Base-by-base conservation (phyloP, 2,797 vertebrate species). In the Falco biarmicus region DNA sequence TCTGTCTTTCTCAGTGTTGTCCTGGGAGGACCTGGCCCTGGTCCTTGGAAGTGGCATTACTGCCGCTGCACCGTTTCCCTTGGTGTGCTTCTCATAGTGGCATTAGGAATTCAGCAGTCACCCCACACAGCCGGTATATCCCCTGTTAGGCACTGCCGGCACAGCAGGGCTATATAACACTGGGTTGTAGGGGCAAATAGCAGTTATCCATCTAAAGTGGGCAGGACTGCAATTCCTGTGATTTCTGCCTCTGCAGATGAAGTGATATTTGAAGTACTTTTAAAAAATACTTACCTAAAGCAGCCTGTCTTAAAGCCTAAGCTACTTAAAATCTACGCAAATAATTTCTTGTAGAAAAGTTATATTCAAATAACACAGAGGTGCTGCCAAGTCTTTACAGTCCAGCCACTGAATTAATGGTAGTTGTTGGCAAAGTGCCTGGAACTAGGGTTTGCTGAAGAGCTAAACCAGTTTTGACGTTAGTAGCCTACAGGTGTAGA, bases 321-420 rank as follows among this genome's bases (percentile, higher is more conserved):
- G 79, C 75, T 85, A 31, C 78, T 91, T 83, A 34, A 89, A 92
- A 57, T 87, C 60, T 54, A 94, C 71, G 91, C 92, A 96, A 92
- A 96, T 95, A 78, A 71, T 69, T 85, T 78, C 57, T 85, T 39
- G 47, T 83, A 64, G 78, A 57, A 89, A 83, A 87, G 57, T 83
- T 87, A 21, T 75, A 84, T 94, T 87, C 89, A 87, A 87, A 87
- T 95, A 85, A 78, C 17, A 50, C n/a, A 31, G 39, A 43, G 53
- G n/a, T 74, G 37, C 65, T 92, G 87, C 91, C 87, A 95, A 95
- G 84, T 61, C 91, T 94, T 96, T 91, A 54, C 95, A 95, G 92
- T 91, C 53, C 68, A 68, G 66, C 56, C 57, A 9, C 53, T 71
- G 68, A 66, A 64, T 77, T 91, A 50, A 84, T 87, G 76, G 57